phyloP scores from a whole-genome alignment of 2,888 invertebrate species.

The Thymelicus lineola region DNA sequence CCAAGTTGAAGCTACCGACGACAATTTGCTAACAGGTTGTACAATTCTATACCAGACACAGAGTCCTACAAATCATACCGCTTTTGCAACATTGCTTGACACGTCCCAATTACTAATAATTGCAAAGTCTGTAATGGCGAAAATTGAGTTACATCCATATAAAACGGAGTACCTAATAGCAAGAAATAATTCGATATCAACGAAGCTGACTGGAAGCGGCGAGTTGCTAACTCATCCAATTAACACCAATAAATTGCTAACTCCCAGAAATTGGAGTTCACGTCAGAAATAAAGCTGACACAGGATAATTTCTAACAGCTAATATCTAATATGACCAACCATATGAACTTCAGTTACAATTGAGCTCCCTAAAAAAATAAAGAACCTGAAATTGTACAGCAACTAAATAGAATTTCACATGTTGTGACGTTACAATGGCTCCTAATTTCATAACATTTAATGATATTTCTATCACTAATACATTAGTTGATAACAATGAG shows the following conservation, averaged over 20 bases:
- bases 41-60: background rate
- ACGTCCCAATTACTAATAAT: conserved; percentile 6
- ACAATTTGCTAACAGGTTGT: background rate
- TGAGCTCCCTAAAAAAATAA: no score
- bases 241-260: conserved; percentile 42
- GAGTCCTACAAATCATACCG: background rate
- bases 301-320: conserved; percentile 4
- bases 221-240: conserved; percentile 43
- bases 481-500: no score
- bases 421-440: no score
- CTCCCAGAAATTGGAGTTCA: conserved; percentile 38
- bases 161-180: background rate
- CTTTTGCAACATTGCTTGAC: background rate
- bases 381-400: no score
- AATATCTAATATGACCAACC: background rate
- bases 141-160: conserved; percentile 22
- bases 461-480: no score
- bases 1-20: no score
- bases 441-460: no score
- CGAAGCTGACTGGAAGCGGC: conserved; percentile 14
- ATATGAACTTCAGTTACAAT: background rate
- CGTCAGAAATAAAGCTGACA: conserved; percentile 32
- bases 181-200: conserved; percentile 19
- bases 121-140: background rate
- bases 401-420: no score